Evolutionary conservation across 2,888 invertebrate species (phyloP).

Genomic region (Limulus polyphemus): DNA sequence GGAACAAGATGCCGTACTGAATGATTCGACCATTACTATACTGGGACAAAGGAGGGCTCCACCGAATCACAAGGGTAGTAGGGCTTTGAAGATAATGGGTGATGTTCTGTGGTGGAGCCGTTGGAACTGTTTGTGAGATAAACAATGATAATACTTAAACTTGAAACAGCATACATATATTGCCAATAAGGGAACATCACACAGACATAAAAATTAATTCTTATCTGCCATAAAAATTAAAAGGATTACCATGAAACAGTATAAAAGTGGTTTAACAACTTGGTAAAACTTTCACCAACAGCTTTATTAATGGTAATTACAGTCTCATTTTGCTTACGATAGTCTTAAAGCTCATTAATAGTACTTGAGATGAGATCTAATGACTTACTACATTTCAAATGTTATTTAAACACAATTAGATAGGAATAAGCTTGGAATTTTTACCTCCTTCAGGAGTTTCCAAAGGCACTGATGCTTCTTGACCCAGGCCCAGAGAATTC

Average conservation of each 20-base stretch:
- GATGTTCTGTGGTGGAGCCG: slow-evolving; percentile 39
- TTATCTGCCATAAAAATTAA: no score
- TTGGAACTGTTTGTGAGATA: slow-evolving; percentile 27
- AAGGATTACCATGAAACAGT: no score
- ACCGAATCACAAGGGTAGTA: slow-evolving; percentile 76
- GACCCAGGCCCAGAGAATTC: slow-evolving; percentile 88
- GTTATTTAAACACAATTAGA: no score
- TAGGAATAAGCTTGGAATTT: no score
- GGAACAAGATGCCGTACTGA: slow-evolving; percentile 83
- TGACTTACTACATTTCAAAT: no score
- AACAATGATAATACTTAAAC: no score
- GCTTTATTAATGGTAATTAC: neutral
- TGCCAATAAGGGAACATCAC: no score
- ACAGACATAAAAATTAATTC: no score
- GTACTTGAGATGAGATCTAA: neutral
- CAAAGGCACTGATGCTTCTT: slow-evolving; percentile 80
- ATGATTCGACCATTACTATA: slow-evolving; percentile 88
- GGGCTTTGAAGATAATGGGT: slow-evolving; percentile 69
- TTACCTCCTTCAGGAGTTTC: slow-evolving; percentile 76
- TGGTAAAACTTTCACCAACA: no score
- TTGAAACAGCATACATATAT: no score
- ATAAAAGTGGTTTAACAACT: no score
- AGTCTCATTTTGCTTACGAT: neutral
- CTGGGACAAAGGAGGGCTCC: slow-evolving; percentile 72
- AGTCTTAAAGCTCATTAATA: neutral